Evolutionary conservation across 2,888 invertebrate genomes (phyloP).

Genomic region (Argyresthia albistria): DNA sequence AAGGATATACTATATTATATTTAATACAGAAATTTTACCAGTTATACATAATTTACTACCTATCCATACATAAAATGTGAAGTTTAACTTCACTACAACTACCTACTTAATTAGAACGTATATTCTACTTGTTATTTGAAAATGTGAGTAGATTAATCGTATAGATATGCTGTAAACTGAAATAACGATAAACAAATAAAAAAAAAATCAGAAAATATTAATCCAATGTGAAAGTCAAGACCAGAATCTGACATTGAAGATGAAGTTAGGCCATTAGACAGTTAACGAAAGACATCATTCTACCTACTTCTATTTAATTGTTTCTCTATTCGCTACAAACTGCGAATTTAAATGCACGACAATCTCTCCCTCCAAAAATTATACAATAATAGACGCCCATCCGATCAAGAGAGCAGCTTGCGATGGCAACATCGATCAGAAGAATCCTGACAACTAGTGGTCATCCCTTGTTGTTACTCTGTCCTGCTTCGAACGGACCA

Average conservation of each 20-base stretch:
- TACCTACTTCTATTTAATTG: slow-evolving; percentile 27
- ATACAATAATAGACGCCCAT: slow-evolving; percentile 13
- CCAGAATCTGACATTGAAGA: too few species aligned
- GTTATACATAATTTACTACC: slow-evolving; percentile 45
- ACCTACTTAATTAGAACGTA: slow-evolving; percentile 5
- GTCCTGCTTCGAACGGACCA: slow-evolving; percentile 14
- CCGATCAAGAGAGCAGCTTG: neutral
- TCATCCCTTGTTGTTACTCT: neutral
- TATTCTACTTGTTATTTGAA: neutral
- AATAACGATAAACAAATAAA: slow-evolving; percentile 21
- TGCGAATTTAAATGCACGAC: slow-evolving; percentile 58
- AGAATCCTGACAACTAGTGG: neutral
- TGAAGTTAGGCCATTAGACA: neutral
- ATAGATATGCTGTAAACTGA: slow-evolving; percentile 44
- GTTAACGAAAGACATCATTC: neutral
- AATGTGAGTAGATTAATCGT: slow-evolving; percentile 20
- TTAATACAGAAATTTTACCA: slow-evolving; percentile 61
- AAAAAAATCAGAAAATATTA: neutral
- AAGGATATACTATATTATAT: slow-evolving; percentile 41
- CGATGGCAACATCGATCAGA: neutral
- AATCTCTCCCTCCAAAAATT: slow-evolving; percentile 38
- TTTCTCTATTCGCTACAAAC: slow-evolving; percentile 49
- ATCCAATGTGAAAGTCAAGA: too few species aligned
- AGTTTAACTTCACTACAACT: slow-evolving; percentile 50
- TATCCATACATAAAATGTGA: slow-evolving; percentile 33